phyloP scores from a whole-genome alignment of 2,888 invertebrate genomes.

The Timema cristinae region DNA sequence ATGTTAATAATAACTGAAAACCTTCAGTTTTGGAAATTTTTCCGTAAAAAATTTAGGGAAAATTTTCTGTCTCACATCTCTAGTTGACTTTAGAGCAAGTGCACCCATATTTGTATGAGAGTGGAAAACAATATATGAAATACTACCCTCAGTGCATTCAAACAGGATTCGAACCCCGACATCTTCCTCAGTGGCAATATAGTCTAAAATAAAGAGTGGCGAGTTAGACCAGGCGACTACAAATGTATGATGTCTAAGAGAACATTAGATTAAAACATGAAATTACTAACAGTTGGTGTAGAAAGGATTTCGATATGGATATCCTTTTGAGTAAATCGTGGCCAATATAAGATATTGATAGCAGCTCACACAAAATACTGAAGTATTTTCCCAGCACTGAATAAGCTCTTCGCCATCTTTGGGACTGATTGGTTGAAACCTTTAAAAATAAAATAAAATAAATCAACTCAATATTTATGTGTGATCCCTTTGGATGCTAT shows the following conservation, averaged over 20 bases:
- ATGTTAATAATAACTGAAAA: too few relatives aligned
- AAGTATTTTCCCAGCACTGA: conserved; percentile 74
- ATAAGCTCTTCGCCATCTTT: conserved; percentile 52
- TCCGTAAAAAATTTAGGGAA: too few relatives aligned
- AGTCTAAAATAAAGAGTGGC: background rate
- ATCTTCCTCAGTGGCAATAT: too few relatives aligned
- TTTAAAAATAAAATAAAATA: conserved; percentile 35
- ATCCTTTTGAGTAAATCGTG: conserved; percentile 74
- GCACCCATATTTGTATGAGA: too few relatives aligned
- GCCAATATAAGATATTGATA: conserved; percentile 78
- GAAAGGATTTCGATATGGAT: conserved; percentile 67
- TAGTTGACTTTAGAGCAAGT: too few relatives aligned
- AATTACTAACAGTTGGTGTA: conserved; percentile 57
- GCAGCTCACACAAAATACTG: conserved; percentile 68
- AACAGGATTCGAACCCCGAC: too few relatives aligned
- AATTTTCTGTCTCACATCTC: too few relatives aligned
- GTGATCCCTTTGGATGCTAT: background rate
- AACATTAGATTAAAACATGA: conserved; percentile 6
- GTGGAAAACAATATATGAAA: too few relatives aligned
- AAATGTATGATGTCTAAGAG: conserved; percentile 13
- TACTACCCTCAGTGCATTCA: too few relatives aligned
- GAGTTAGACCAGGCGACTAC: conserved; percentile 16
- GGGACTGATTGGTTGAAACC: conserved; percentile 49
- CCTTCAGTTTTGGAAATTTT: too few relatives aligned
- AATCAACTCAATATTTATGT: conserved; percentile 6